phyloP scores from a whole-genome alignment of 2,113 vertebrate genomes.

The Neolamprologus longior region DNA sequence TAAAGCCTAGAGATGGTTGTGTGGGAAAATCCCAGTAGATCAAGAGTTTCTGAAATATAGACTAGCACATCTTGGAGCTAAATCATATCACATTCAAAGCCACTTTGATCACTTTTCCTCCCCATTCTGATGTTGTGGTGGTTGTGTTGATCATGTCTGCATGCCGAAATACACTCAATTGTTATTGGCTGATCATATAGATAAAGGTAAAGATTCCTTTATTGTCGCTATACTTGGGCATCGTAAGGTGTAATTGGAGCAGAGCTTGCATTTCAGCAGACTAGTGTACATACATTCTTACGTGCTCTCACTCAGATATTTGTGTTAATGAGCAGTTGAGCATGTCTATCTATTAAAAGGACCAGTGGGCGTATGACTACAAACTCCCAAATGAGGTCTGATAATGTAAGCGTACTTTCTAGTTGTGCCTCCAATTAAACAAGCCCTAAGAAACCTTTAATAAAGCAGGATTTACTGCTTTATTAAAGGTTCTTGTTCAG shows the following conservation, averaged over 20 bases:
- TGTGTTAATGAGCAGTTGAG: not conserved
- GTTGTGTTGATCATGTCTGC: not conserved
- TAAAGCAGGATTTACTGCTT: not conserved
- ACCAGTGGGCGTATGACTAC: not conserved
- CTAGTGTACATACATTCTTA: not conserved
- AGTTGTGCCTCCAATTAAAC: not conserved
- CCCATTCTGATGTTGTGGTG: not conserved
- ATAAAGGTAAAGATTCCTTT: not conserved
- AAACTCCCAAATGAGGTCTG: not conserved
- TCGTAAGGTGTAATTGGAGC: not conserved
- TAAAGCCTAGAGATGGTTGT: not conserved
- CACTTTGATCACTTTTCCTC: not conserved
- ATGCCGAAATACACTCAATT: not conserved
- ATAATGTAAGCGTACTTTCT: not conserved
- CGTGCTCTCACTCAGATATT: not conserved
- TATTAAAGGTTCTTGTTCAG: not conserved
- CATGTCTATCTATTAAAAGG: not conserved
- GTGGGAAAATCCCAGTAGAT: not conserved
- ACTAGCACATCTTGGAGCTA: not conserved
- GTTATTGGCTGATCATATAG: not conserved
- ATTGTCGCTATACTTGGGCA: not conserved
- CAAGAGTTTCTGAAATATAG: not conserved
- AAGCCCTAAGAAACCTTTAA: not conserved
- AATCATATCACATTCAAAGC: not conserved
- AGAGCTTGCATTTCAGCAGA: not conserved